Base-by-base conservation (phyloP, 2,888 invertebrate species). In the Linnaemya tessellans region DNA sequence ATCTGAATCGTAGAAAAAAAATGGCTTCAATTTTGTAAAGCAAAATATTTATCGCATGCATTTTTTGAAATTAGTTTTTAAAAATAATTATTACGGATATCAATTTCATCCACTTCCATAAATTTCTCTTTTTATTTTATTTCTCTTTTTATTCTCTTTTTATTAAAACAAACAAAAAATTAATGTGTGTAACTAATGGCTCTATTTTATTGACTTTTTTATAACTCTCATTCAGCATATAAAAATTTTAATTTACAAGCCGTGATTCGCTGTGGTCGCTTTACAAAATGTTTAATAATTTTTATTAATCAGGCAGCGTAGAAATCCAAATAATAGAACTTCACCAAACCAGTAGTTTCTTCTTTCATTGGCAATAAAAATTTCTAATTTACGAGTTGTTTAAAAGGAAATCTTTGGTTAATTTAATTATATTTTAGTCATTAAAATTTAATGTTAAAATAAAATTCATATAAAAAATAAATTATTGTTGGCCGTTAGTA, bases 71-170 rank as follows among this genome's bases (percentile, higher is more conserved):
- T n/a, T n/a, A n/a, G n/a, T n/a, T n/a, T n/a, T n/a, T n/a, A n/a
- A n/a, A n/a, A n/a, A n/a, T n/a, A n/a, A n/a, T n/a, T n/a, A n/a
- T n/a, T n/a, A n/a, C n/a, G n/a, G n/a, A n/a, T n/a, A n/a, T 43
- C 43, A 51, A 51, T 46, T 4, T 46, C 3, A 20, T 54, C n/a
- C 22, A 22, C 54, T 54, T 4, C 54, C 22, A 11, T 54, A 54
- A 54, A 54, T 54, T 54, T 54, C 11, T 54, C 54, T 54, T 54
- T 54, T 54, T 54, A 54, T 54, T 25, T 13, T n/a, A 54, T 54
- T 54, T 54, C 11, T 54, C 54, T 54, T 54, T 54, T 54, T 54
- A 8, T 13, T 30, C 1, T 18, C 0, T 10, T 60, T 38, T 38
- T n/a, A 2, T 18, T 13, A 0, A 11, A 38, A 35, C 4, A 10